Percentiles rank a stretch among this genome's conserved stretches.
Conservation (phyloP, 2,797 vertebrate genomes). For the Ptychadena robeensis region DNA sequence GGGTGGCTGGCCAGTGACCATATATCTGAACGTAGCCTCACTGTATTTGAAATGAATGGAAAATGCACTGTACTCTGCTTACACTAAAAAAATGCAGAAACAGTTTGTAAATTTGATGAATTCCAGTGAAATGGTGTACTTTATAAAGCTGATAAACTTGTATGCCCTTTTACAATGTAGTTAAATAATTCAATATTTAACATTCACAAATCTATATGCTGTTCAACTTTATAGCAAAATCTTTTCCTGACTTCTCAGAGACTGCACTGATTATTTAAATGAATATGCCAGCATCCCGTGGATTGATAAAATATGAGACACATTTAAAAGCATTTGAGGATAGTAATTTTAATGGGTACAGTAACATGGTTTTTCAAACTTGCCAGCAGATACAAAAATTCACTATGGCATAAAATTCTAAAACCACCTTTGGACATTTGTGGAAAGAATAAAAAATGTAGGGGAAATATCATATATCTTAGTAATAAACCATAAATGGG, state of each 20-base stretch:
- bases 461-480: background rate
- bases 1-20: too few relatives aligned
- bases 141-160: constrained; percentile 44
- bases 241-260: constrained; percentile 40
- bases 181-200: constrained; percentile 55
- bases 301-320: constrained; percentile 53
- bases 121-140: constrained; percentile 33
- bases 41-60: background rate
- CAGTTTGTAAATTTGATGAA: constrained; percentile 18
- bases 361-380: constrained; percentile 30
- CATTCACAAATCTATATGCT: constrained; percentile 52
- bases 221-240: constrained; percentile 56
- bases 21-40: too few relatives aligned
- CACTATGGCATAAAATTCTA: constrained; percentile 8
- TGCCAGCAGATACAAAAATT: constrained; percentile 21
- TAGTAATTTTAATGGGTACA: constrained; percentile 51
- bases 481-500: background rate
- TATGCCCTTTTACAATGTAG: constrained; percentile 46
- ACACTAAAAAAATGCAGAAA: background rate
- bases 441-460: background rate
- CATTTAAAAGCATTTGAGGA: constrained; percentile 46
- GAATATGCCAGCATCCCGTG: constrained; percentile 23
- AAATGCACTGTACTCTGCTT: background rate
- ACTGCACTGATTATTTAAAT: constrained; percentile 47
- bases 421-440: background rate